Evolutionary conservation across 2,113 vertebrate genomes (phyloP).

Genomic region (Oncorhynchus tshawytscha): DNA sequence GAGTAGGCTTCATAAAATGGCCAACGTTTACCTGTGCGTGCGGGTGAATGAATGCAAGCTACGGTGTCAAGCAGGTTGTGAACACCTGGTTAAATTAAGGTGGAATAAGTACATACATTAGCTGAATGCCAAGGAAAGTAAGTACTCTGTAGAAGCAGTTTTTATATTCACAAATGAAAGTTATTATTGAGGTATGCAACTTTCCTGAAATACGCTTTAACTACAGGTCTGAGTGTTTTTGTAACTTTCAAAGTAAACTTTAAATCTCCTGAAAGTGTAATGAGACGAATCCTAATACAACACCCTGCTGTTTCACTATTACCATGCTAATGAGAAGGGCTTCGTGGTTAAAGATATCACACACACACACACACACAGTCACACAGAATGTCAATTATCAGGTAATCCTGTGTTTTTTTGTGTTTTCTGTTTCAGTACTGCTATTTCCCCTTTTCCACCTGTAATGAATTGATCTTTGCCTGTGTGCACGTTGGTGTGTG

Average conservation of each 20-base stretch:
- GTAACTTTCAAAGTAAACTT: constrained; percentile 68
- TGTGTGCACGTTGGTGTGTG: constrained; percentile 19
- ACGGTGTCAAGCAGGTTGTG: not conserved
- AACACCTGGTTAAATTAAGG: no score
- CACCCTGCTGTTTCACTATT: constrained; percentile 77
- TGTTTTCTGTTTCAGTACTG: constrained; percentile 24
- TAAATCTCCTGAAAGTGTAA: constrained; percentile 81
- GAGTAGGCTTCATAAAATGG: constrained; percentile 51
- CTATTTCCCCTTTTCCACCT: not conserved
- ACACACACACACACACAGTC: constrained; percentile 38
- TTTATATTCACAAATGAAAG: no score
- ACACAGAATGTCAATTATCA: constrained; percentile 38
- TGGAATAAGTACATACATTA: no score
- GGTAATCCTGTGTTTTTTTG: constrained; percentile 32
- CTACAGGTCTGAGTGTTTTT: constrained; percentile 37
- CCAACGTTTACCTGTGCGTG: not conserved
- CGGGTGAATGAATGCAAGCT: not conserved
- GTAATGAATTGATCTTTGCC: constrained; percentile 5
- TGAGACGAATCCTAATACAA: constrained; percentile 75
- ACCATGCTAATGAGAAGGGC: constrained; percentile 76
- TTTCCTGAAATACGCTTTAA: constrained; percentile 31
- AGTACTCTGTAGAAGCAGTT: no score
- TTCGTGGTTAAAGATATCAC: constrained; percentile 47
- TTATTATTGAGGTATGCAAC: constrained; percentile 16
- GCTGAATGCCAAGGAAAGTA: no score